Evolutionary conservation across 2,113 vertebrate species (phyloP).

Genomic region (Coregonus clupeaformis): DNA sequence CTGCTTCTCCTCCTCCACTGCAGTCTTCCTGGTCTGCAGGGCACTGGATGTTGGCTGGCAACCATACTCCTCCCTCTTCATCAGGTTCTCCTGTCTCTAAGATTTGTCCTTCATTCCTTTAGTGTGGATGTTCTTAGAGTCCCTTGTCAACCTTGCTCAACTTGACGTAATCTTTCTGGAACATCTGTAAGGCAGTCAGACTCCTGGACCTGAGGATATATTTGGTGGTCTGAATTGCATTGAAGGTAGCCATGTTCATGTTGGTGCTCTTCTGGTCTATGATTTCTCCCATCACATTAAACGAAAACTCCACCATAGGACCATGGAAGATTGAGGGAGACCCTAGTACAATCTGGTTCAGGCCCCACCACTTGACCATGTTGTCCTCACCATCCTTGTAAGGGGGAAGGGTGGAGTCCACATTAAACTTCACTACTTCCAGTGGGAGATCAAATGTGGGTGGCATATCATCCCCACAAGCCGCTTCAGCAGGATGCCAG

Average conservation of each 20-base stretch:
- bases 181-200: slow-evolving; percentile 1
- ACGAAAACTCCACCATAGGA: slow-evolving; percentile 19
- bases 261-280: slow-evolving; percentile 3
- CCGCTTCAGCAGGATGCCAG: slow-evolving; percentile 7
- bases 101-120: too few species aligned
- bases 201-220: slow-evolving; percentile 2
- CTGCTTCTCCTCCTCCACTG: slow-evolving; percentile 10
- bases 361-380: slow-evolving; percentile 13
- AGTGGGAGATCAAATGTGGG: slow-evolving; percentile 1
- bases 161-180: slow-evolving; percentile 11
- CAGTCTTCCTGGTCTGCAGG: slow-evolving; percentile 12
- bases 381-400: slow-evolving; percentile 9
- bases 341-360: slow-evolving; percentile 14
- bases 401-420: slow-evolving; percentile 7
- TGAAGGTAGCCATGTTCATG: slow-evolving; percentile 21
- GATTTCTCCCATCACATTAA: slow-evolving; percentile 17
- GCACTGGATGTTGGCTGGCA: slow-evolving; percentile 4
- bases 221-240: slow-evolving; percentile 9
- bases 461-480: slow-evolving; percentile 12
- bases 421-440: slow-evolving; percentile 11
- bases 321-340: slow-evolving; percentile 23
- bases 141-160: slow-evolving; percentile 1
- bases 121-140: too few species aligned
- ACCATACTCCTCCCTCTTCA: too few species aligned
- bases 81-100: too few species aligned